Percentiles rank a stretch among this genome's conserved stretches.
These are phyloP conservation scores for Peromyscus aztecus DNA, from an alignment of 2,797 vertebrate genomes.

Conservation along the genomic window DNA sequence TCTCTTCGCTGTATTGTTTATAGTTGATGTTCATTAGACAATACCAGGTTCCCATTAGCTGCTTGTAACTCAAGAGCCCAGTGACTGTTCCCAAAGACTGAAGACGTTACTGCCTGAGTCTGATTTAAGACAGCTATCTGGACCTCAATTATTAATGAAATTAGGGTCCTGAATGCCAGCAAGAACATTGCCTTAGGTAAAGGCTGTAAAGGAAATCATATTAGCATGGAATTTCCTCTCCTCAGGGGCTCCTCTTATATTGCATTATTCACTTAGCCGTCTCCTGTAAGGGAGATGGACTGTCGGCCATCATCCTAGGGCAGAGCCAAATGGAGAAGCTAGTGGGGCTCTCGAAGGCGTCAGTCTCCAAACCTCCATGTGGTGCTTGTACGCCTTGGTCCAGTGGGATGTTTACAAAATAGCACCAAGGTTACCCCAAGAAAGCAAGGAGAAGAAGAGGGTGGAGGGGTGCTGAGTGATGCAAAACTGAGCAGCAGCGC, in stretches of 20 bases:
- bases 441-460: not conserved
- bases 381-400: not conserved
- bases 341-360: not conserved
- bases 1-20: slow-evolving; percentile 17
- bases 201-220: slow-evolving; percentile 82
- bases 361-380: slow-evolving; percentile 24
- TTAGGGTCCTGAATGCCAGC: slow-evolving; percentile 78
- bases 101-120: slow-evolving; percentile 74
- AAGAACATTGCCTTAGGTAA: slow-evolving; percentile 81
- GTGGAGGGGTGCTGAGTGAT: not conserved
- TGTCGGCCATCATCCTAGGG: slow-evolving; percentile 58
- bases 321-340: slow-evolving; percentile 61
- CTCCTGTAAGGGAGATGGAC: slow-evolving; percentile 72
- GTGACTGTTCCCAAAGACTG: slow-evolving; percentile 67
- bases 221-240: slow-evolving; percentile 82
- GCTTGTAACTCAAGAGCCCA: slow-evolving; percentile 70
- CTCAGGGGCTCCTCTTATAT: slow-evolving; percentile 74
- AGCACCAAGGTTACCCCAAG: not conserved
- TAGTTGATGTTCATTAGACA: slow-evolving; percentile 73
- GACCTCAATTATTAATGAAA: slow-evolving; percentile 85
- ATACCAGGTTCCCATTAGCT: slow-evolving; percentile 75
- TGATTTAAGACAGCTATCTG: slow-evolving; percentile 84
- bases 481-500: not conserved
- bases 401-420: not conserved
- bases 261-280: slow-evolving; percentile 82